Conservation (phyloP, 1,140 invertebrate species). For the Calliopsis andreniformis region DNA sequence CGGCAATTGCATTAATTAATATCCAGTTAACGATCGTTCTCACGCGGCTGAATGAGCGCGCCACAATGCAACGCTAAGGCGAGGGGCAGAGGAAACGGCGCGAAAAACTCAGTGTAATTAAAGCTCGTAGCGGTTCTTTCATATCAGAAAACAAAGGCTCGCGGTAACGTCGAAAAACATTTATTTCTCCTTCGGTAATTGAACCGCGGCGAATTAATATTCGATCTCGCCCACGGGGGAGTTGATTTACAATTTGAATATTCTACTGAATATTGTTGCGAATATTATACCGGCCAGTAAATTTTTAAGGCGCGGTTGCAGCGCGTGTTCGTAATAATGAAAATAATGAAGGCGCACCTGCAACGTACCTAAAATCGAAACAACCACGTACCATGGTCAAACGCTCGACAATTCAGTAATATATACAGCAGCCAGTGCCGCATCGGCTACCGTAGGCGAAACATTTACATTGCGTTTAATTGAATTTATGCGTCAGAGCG, state of each 20-base stretch:
- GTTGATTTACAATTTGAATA: constrained; percentile 67
- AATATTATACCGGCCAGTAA: constrained; percentile 60
- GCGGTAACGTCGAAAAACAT: constrained; percentile 28
- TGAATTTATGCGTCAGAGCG: constrained; percentile 57
- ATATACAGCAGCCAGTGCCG: constrained; percentile 40
- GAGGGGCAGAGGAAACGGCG: constrained; percentile 23
- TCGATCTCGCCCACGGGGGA: constrained; percentile 42
- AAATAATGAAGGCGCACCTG: constrained; percentile 64
- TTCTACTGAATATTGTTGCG: constrained; percentile 65
- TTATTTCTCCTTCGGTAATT: constrained; percentile 44
- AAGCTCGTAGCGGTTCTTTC: constrained; percentile 45
- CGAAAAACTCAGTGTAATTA: constrained; percentile 71
- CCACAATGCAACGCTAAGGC: constrained; percentile 10
- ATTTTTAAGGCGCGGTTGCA: constrained; percentile 62
- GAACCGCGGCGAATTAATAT: constrained; percentile 55
- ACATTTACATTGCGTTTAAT: constrained; percentile 68
- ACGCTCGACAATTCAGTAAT: constrained; percentile 62
- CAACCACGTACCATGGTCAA: constrained; percentile 44
- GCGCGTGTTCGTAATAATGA: constrained; percentile 61
- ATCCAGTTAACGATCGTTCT: constrained; percentile 61
- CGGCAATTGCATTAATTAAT: constrained; percentile 66
- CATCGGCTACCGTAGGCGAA: constrained; percentile 37
- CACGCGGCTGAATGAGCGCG: constrained; percentile 47
- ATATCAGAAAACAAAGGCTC: constrained; percentile 10
- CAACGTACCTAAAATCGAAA: constrained; percentile 53